Evolutionary conservation across 2,113 vertebrate species (phyloP).

Genomic region (Trinectes maculatus): DNA sequence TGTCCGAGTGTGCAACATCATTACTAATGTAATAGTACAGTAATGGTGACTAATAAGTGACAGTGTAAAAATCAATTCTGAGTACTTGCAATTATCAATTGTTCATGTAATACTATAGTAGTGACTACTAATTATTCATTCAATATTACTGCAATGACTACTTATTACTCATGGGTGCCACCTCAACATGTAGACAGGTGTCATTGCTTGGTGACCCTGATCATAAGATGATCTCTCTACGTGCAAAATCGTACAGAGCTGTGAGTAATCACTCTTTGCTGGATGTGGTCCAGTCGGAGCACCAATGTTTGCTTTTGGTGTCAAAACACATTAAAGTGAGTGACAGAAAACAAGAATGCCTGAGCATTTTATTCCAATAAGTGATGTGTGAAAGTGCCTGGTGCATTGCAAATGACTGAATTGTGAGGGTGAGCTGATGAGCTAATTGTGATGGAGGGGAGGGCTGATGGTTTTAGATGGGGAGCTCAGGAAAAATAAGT

Average conservation of each 20-base stretch:
- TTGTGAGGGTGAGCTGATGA: conserved; percentile 45
- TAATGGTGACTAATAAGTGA: no score
- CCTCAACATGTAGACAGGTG: neutral
- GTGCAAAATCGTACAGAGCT: conserved; percentile 13
- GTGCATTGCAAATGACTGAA: conserved; percentile 47
- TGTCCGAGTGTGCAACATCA: no score
- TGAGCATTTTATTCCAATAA: conserved; percentile 36
- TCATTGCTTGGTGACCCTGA: neutral
- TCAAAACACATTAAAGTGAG: conserved; percentile 64
- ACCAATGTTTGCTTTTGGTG: conserved; percentile 46
- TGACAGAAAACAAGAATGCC: conserved; percentile 52
- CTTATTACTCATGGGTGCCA: neutral
- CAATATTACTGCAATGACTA: no score
- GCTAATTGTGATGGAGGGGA: conserved; percentile 61
- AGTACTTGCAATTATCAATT: no score
- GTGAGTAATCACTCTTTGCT: conserved; percentile 49
- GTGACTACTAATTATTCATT: no score
- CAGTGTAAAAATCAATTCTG: no score
- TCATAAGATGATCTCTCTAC: neutral
- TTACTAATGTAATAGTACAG: no score
- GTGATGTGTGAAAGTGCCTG: conserved; percentile 42
- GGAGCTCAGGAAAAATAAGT: conserved; percentile 38
- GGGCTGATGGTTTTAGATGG: conserved; percentile 51
- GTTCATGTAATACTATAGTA: no score
- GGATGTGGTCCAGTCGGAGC: conserved; percentile 29